Evolutionary conservation across 2,797 vertebrate species (phyloP), one percentile per base, ranked within the genome.

Genomic region (Agapornis canus): DNA sequence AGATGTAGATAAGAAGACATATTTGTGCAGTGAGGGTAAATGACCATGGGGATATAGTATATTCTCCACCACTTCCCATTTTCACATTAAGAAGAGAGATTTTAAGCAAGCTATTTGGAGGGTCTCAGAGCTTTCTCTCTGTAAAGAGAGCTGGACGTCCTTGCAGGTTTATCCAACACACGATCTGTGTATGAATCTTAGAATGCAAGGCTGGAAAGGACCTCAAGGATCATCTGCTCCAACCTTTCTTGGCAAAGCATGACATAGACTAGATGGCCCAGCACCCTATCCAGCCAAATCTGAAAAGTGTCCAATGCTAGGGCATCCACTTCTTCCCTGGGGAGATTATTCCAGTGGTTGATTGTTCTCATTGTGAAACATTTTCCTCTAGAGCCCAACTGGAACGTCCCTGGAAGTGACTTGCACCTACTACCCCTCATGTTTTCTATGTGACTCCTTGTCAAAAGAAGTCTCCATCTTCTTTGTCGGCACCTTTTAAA

Each of bases 111-210:
- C 32, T 57, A 25, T 37, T 78, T 27, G 15, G 18, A 31, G 0
- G 7, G 11, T 23, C 37, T 81, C 61, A 42, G 54, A 29, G 14
- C 12, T 52, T 14, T 32, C 25, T 57, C 49, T 56, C 22, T 7
- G 52, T 22, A 56, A 56, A 56, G n/a, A 71, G 29, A 88, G 18
- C 8, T 35, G 10, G 27, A 5, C 5, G 4, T 52, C 47, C 31
- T 40, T 43, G 13, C 8, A 17, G 10, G 11, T 40, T 64, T 73
- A 48, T 3, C 40, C n/a, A 18, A 2, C 10, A 39, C 0, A 2
- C 2, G 3, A 47, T 25, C 26, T 37, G 5, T 27, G 5, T 26
- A 22, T 32, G 21, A 56, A 35, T 52, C 29, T 31, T 32, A 4
- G n/a, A 56, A 56, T 23, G n/a, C 21, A 10, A 54, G 31, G 31